These are phyloP conservation scores for Alosa alosa DNA, from an alignment of 2,113 vertebrate species.

Conservation along the genomic window DNA sequence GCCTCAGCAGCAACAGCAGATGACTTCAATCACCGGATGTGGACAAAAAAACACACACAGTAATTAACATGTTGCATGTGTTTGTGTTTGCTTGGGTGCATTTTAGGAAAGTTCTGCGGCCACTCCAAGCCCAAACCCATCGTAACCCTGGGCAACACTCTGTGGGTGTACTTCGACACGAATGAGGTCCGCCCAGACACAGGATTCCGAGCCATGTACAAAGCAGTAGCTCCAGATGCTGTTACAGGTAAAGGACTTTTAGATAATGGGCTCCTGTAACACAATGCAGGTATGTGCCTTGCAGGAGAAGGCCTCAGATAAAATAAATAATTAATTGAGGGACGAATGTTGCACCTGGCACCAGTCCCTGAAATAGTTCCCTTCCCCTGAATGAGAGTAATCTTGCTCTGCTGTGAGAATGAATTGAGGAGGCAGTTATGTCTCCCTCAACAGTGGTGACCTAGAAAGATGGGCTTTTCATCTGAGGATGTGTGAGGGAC, in stretches of 20 bases:
- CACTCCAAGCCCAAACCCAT: conserved; percentile 59
- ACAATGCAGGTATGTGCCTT: neutral
- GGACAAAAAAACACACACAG: neutral
- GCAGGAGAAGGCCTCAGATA: neutral
- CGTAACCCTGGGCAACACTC: conserved; percentile 65
- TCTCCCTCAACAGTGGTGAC: conserved; percentile 43
- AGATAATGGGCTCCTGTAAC: neutral
- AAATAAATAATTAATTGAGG: neutral
- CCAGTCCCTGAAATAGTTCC: neutral
- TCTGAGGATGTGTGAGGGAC: neutral
- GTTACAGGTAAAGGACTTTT: conserved; percentile 55
- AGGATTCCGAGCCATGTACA: conserved; percentile 72
- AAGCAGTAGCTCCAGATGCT: conserved; percentile 58
- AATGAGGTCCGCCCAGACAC: conserved; percentile 63
- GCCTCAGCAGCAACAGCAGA: neutral
- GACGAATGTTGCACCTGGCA: neutral
- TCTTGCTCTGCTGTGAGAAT: conserved; percentile 24
- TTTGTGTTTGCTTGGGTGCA: neutral
- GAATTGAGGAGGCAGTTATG: conserved; percentile 26
- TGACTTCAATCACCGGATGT: neutral
- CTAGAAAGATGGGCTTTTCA: conserved; percentile 54
- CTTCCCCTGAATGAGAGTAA: conserved; percentile 28
- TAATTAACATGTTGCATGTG: neutral
- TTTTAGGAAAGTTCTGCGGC: conserved; percentile 73
- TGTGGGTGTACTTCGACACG: conserved; percentile 67